Conservation (phyloP, 2,888 invertebrate species). For the Selenia dentaria region DNA sequence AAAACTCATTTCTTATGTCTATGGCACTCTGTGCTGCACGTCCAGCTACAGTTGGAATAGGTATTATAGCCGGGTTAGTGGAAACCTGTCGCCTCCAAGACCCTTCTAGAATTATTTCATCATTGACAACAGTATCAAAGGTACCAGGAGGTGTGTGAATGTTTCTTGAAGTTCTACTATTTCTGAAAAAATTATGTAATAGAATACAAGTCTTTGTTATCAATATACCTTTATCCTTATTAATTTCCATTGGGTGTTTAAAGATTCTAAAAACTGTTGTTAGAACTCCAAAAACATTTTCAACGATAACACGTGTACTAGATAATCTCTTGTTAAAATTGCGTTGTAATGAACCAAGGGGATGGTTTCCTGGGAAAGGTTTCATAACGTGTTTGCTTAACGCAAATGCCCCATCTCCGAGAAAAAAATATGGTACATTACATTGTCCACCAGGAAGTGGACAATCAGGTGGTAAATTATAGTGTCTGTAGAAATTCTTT, state of each 20-base stretch:
- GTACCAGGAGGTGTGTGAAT: slow-evolving; percentile 32
- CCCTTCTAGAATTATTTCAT: slow-evolving; percentile 22
- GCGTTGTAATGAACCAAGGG: slow-evolving; percentile 21
- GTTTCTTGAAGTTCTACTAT: slow-evolving; percentile 25
- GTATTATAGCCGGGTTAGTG: slow-evolving; percentile 3
- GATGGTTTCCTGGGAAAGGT: slow-evolving; percentile 34
- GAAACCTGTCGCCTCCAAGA: slow-evolving; percentile 21
- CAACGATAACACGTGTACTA: slow-evolving; percentile 23
- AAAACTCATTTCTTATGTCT: no score
- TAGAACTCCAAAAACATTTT: slow-evolving; percentile 14
- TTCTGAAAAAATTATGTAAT: slow-evolving; percentile 31
- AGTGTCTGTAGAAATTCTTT: slow-evolving; percentile 22
- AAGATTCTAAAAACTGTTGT: slow-evolving; percentile 24
- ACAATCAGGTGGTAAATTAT: slow-evolving; percentile 31
- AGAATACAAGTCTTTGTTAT: slow-evolving; percentile 24
- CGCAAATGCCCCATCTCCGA: slow-evolving; percentile 35
- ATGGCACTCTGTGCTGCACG: no score
- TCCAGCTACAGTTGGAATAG: slow-evolving; percentile 1
- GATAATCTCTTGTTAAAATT: slow-evolving; percentile 28
- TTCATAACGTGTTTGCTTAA: slow-evolving; percentile 31
- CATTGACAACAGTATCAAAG: slow-evolving; percentile 28
- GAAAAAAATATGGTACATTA: slow-evolving; percentile 29
- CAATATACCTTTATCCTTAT: slow-evolving; percentile 21
- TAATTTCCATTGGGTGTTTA: slow-evolving; percentile 22
- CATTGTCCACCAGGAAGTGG: slow-evolving; percentile 30